Conservation (phyloP, 2,888 invertebrate species). For the Sympetrum striolatum region DNA sequence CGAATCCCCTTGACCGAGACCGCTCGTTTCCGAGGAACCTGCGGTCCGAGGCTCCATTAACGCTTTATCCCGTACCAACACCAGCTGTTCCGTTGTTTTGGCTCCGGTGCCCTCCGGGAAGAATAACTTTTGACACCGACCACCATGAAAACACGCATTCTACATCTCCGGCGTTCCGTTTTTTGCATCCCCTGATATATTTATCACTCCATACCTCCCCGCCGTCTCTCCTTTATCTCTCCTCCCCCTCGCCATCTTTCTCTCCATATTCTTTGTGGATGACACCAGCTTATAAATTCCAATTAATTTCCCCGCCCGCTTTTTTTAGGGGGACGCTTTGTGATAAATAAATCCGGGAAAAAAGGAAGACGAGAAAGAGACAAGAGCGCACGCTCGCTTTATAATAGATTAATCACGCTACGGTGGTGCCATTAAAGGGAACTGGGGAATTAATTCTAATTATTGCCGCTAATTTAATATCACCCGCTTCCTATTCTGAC, state of each 20-base stretch:
- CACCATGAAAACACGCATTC: conserved; percentile 24
- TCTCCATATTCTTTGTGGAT: background rate
- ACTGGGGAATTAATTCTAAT: conserved; percentile 22
- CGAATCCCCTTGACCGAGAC: background rate
- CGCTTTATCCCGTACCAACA: background rate
- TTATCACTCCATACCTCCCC: background rate
- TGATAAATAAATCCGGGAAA: conserved; percentile 12
- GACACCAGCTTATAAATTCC: conserved; percentile 20
- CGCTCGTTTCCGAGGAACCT: background rate
- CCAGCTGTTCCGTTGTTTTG: conserved; percentile 12
- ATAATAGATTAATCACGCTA: background rate
- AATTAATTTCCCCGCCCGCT: conserved; percentile 18
- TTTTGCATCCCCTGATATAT: conserved; percentile 35
- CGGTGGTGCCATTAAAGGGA: background rate
- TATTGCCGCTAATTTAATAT: conserved; percentile 23
- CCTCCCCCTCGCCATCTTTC: background rate
- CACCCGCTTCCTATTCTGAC: background rate
- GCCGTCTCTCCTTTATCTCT: background rate
- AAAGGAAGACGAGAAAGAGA: background rate
- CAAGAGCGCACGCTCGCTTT: background rate
- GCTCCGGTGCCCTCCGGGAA: background rate
- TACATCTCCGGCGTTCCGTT: conserved; percentile 14
- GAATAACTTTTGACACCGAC: conserved; percentile 23
- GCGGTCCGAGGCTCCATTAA: background rate
- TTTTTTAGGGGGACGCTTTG: background rate